Percentiles rank a stretch among this genome's conserved stretches.
Evolutionary conservation across 2,113 vertebrate species (phyloP).

Genomic region (Isichthys henryi): DNA sequence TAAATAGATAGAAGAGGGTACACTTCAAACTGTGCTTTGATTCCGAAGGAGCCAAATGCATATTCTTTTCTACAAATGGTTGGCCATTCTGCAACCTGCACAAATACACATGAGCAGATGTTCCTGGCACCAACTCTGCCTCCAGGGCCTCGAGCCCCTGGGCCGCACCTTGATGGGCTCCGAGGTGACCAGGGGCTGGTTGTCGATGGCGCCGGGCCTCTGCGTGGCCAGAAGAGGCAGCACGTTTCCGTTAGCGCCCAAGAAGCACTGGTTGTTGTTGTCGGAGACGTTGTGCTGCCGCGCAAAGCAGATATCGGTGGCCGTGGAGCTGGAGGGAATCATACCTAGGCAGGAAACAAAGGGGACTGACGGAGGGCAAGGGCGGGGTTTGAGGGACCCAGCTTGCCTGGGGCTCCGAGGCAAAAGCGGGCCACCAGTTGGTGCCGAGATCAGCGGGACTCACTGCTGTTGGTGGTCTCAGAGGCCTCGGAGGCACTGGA

Average conservation of each 20-base stretch:
- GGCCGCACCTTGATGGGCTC: constrained; percentile 76
- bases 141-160: neutral
- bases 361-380: neutral
- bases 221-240: constrained; percentile 76
- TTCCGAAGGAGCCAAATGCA: neutral
- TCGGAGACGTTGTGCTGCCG: constrained; percentile 84
- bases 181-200: constrained; percentile 84
- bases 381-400: neutral
- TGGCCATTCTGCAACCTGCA: neutral
- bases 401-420: too few relatives aligned
- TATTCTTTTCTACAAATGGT: neutral
- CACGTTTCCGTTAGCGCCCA: constrained; percentile 72
- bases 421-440: neutral
- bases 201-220: constrained; percentile 93
- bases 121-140: neutral
- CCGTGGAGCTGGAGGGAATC: constrained; percentile 63
- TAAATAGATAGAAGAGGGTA: neutral
- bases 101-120: neutral
- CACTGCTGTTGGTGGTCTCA: constrained; percentile 72
- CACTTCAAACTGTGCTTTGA: neutral
- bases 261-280: constrained; percentile 90
- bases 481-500: constrained; percentile 89
- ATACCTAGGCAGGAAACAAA: constrained; percentile 55
- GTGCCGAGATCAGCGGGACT: constrained; percentile 37
- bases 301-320: constrained; percentile 78